Conservation (phyloP, 2,113 vertebrate species). For the Cygnus atratus region DNA sequence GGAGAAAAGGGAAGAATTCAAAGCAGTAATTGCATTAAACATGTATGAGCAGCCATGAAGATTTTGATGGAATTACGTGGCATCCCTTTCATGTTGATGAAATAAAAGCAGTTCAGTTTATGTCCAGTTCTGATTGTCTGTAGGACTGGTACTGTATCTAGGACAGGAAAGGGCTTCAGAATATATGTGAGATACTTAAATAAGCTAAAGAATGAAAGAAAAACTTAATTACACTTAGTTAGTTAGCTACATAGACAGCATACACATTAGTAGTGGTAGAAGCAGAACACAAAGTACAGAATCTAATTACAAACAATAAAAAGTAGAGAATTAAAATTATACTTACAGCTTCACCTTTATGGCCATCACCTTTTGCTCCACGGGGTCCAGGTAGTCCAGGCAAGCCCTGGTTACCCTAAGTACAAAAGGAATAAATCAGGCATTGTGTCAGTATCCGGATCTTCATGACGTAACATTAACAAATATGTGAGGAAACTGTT, state of each 20-base stretch:
- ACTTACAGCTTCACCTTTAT: slow-evolving; percentile 81
- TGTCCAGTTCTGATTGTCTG: neutral
- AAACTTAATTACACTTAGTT: neutral
- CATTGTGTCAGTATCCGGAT: neutral
- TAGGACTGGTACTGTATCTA: neutral
- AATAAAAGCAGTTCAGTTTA: neutral
- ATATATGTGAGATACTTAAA: neutral
- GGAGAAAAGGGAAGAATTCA: neutral
- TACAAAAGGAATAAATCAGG: neutral
- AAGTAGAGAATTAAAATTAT: neutral
- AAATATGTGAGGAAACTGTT: neutral
- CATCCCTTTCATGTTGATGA: neutral
- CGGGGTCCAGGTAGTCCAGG: slow-evolving; percentile 74
- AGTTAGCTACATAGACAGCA: neutral
- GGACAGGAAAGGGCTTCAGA: neutral
- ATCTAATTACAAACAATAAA: neutral
- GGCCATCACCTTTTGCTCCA: slow-evolving; percentile 81
- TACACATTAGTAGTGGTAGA: neutral
- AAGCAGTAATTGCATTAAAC: neutral
- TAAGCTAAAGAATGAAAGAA: neutral
- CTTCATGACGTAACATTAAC: neutral
- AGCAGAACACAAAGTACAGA: neutral
- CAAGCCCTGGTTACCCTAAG: slow-evolving; percentile 60
- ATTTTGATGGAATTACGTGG: neutral
- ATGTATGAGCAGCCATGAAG: neutral